Percentiles rank a stretch among this genome's conserved stretches.
Conservation (phyloP, 2,888 invertebrate species). For the Cylloceria caligata region DNA sequence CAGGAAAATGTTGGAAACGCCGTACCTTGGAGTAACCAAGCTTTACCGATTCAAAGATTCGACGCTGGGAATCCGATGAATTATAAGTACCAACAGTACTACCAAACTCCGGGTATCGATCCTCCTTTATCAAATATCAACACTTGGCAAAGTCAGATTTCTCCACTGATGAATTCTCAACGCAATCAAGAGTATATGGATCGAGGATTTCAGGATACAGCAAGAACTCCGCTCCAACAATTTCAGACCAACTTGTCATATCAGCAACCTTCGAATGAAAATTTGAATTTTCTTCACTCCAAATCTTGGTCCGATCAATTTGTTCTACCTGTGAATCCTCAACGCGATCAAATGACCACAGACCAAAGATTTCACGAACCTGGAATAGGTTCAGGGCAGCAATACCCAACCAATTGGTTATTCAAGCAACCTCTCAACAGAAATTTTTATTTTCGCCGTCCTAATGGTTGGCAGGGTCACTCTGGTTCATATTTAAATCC, state of each 20-base stretch:
- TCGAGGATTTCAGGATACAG: background rate
- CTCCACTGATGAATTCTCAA: background rate
- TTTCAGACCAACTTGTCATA: constrained; percentile 50
- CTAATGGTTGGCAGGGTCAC: background rate
- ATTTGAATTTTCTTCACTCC: constrained; percentile 4
- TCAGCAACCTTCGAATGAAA: constrained; percentile 9
- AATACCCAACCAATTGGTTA: background rate
- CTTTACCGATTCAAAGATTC: constrained; percentile 39
- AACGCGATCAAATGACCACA: background rate
- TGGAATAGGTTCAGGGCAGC: background rate
- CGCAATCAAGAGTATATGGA: background rate
- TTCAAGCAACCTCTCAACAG: background rate
- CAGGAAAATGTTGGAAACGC: constrained; percentile 24
- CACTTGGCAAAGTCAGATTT: background rate
- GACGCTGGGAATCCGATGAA: constrained; percentile 41
- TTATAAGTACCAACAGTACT: constrained; percentile 36
- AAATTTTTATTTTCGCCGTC: background rate
- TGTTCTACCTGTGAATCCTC: constrained; percentile 22
- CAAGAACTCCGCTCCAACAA: background rate
- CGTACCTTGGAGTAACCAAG: constrained; percentile 29
- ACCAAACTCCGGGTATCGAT: background rate
- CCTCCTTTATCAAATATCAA: background rate
- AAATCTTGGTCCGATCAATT: constrained; percentile 26
- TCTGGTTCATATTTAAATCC: background rate
- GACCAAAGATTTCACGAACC: background rate